Conservation (phyloP, 1,140 invertebrate species). For the Druon quercuslanigerum region DNA sequence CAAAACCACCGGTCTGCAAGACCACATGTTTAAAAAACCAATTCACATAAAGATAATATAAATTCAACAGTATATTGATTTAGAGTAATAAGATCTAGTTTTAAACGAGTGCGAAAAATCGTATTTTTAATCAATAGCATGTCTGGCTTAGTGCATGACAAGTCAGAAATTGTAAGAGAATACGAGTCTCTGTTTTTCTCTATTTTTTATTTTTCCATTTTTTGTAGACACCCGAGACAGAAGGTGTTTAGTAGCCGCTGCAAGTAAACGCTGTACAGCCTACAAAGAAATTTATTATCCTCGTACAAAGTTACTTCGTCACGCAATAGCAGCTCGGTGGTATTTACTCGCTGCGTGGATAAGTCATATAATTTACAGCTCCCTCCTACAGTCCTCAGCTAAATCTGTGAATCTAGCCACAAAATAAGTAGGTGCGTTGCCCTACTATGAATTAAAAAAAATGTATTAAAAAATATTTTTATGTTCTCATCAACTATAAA, state of each 20-base stretch:
- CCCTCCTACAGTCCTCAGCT: not conserved
- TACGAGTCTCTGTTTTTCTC: not conserved
- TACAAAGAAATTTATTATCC: constrained; percentile 29
- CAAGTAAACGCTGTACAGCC: constrained; percentile 14
- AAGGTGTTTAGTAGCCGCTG: constrained; percentile 20
- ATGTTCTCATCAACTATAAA: too few species aligned
- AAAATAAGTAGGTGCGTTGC: not conserved
- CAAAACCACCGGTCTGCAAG: not conserved
- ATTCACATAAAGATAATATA: too few species aligned
- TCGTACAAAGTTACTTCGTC: constrained; percentile 26
- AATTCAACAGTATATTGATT: too few species aligned
- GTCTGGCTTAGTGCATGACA: not conserved
- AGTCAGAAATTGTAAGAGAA: not conserved
- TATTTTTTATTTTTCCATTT: not conserved
- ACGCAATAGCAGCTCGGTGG: constrained; percentile 16
- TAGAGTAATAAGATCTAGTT: not conserved
- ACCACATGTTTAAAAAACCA: not conserved
- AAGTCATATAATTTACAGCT: constrained; percentile 17
- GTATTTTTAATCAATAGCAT: too few species aligned
- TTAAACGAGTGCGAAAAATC: too few species aligned
- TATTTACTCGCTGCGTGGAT: constrained; percentile 1
- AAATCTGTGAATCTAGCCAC: not conserved
- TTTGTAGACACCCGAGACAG: constrained; percentile 18
- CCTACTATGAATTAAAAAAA: not conserved
- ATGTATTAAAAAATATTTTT: too few species aligned